Percentiles rank a stretch among this genome's conserved stretches.
Conservation (phyloP, 2,888 invertebrate genomes). For the Cryptosula pallasiana region DNA sequence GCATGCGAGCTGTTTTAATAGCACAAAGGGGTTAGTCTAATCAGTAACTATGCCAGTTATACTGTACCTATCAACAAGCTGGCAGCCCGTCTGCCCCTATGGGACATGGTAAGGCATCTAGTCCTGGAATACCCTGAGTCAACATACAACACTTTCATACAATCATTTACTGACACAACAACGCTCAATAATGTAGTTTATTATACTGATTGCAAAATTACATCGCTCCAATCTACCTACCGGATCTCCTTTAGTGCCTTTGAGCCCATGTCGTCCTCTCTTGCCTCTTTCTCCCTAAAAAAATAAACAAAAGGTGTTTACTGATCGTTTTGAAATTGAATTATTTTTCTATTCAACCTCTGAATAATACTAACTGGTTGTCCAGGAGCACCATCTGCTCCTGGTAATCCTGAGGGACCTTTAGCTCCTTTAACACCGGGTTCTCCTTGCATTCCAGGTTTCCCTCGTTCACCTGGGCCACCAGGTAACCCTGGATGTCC, state of each 20-base stretch:
- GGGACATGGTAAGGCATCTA: slow-evolving; percentile 21
- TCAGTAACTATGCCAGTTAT: too few species aligned
- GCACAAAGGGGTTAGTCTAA: too few species aligned
- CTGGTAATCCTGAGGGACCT: background rate
- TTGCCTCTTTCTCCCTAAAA: slow-evolving; percentile 9
- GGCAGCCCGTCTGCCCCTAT: slow-evolving; percentile 2
- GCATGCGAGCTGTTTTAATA: background rate
- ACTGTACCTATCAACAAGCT: background rate
- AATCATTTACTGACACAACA: background rate
- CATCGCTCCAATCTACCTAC: too few species aligned
- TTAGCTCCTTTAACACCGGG: background rate
- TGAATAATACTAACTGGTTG: too few species aligned
- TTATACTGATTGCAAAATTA: background rate
- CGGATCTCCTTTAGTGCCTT: slow-evolving; percentile 15
- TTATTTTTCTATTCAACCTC: too few species aligned
- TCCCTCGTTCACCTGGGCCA: background rate
- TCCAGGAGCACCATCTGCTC: background rate
- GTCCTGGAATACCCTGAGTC: slow-evolving; percentile 19
- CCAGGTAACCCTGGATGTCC: slow-evolving; percentile 10
- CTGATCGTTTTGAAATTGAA: too few species aligned
- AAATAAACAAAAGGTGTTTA: background rate
- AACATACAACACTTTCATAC: background rate
- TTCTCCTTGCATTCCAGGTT: slow-evolving; percentile 8
- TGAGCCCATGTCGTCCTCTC: background rate
- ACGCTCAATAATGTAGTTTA: background rate